Percentiles rank a stretch among this genome's conserved stretches.
These are phyloP conservation scores for Coregonus sp. DNA, from an alignment of 2,797 vertebrate genomes.

Conservation along the genomic window DNA sequence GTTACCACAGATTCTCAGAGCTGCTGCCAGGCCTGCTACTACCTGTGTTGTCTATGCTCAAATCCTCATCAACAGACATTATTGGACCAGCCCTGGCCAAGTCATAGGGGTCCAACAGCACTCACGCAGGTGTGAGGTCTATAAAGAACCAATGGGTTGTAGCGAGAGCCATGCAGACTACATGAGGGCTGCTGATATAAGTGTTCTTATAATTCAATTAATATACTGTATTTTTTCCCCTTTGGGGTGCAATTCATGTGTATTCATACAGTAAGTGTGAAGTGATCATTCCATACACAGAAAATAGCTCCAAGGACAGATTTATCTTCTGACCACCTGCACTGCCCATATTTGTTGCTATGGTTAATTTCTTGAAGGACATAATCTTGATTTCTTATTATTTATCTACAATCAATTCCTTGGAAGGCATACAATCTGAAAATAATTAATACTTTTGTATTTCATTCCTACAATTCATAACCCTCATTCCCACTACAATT, in stretches of 20 bases:
- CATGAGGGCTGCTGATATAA: conserved; percentile 32
- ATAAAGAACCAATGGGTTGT: conserved; percentile 49
- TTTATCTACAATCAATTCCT: background rate
- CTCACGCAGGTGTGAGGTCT: conserved; percentile 43
- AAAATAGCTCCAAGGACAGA: conserved; percentile 29
- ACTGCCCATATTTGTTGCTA: background rate
- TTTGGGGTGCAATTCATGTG: conserved; percentile 38
- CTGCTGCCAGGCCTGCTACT: conserved; percentile 31
- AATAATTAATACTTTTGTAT: conserved; percentile 46
- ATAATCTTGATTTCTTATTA: background rate
- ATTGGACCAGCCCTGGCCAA: conserved; percentile 13
- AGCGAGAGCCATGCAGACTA: conserved; percentile 25
- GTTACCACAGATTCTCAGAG: conserved; percentile 5
- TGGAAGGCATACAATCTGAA: background rate
- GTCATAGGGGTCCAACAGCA: conserved; percentile 22
- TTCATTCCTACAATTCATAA: conserved; percentile 43
- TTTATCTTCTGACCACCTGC: background rate
- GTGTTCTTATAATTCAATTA: conserved; percentile 10
- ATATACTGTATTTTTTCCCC: conserved; percentile 11
- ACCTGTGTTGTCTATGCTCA: conserved; percentile 28
- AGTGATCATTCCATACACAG: conserved; percentile 44
- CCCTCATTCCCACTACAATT: conserved; percentile 37
- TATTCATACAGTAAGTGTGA: conserved; percentile 36
- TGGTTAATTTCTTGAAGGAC: background rate
- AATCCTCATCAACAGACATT: conserved; percentile 25